Conservation (phyloP, 2,888 invertebrate species). For the Sturmia bella region DNA sequence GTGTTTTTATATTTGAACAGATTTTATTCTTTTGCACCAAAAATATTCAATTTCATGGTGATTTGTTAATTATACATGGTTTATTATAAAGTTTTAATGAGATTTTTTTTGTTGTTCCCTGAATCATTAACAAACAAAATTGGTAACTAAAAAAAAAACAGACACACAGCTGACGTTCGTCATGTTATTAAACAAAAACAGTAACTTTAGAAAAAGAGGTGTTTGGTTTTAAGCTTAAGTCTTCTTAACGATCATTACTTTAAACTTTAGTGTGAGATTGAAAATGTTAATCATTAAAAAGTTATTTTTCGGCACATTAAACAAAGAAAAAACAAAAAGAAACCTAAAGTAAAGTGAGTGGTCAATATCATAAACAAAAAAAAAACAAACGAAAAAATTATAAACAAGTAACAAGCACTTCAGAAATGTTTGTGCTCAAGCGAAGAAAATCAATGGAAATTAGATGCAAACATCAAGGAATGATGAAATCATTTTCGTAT, state of each 20-base stretch:
- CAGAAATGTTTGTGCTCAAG: background rate
- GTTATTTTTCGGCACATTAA: constrained; percentile 26
- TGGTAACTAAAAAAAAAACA: constrained; percentile 6
- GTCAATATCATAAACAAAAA: background rate
- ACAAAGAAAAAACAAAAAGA: background rate
- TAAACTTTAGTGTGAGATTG: constrained; percentile 18
- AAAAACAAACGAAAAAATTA: too few relatives aligned
- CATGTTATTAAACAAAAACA: constrained; percentile 29
- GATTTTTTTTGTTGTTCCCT: constrained; percentile 52
- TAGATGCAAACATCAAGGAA: background rate
- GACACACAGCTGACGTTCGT: constrained; percentile 9
- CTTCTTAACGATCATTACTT: constrained; percentile 42
- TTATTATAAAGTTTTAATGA: constrained; percentile 67
- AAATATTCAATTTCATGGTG: constrained; percentile 68
- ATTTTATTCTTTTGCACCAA: constrained; percentile 35
- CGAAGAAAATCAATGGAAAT: background rate
- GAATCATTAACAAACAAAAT: constrained; percentile 38
- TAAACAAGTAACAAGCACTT: background rate
- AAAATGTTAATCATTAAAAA: constrained; percentile 17
- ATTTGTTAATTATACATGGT: constrained; percentile 68
- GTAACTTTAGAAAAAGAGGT: constrained; percentile 1
- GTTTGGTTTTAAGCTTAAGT: constrained; percentile 48
- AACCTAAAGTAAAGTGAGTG: background rate
- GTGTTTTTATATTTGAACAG: constrained; percentile 4
- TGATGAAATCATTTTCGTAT: too few relatives aligned